Evolutionary conservation across 1,140 invertebrate species (phyloP).

Genomic region (Venturia canescens): DNA sequence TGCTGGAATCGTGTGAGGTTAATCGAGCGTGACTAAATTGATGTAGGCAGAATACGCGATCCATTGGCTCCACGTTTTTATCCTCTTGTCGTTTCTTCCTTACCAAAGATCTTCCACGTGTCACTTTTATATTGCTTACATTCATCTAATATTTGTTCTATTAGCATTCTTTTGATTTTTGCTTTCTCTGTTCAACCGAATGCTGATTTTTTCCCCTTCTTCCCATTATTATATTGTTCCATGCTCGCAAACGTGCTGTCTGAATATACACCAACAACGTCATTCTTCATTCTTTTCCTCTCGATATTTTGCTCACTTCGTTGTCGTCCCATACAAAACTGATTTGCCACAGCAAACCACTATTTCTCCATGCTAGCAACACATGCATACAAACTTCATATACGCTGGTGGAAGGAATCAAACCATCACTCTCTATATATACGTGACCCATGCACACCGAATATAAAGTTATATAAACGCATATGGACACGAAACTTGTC

Average conservation of each 20-base stretch:
- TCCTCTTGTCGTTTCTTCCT: too few relatives aligned
- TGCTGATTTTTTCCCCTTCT: too few relatives aligned
- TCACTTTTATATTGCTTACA: too few relatives aligned
- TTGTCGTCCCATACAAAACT: conserved; percentile 21
- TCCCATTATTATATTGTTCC: conserved; percentile 55
- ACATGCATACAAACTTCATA: background rate
- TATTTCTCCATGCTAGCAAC: background rate
- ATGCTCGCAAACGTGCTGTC: conserved; percentile 51
- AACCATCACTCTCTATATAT: too few relatives aligned
- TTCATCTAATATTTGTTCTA: too few relatives aligned
- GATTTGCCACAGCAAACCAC: background rate
- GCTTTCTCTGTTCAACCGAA: too few relatives aligned
- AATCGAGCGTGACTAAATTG: conserved; percentile 18
- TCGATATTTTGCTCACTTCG: conserved; percentile 33
- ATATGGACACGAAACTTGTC: background rate
- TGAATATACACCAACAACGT: conserved; percentile 51
- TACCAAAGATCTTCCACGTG: too few relatives aligned
- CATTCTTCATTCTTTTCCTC: conserved; percentile 49
- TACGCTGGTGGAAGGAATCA: too few relatives aligned
- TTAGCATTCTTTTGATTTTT: background rate
- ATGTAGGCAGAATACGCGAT: conserved; percentile 10
- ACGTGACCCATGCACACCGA: too few relatives aligned
- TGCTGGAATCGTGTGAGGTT: conserved; percentile 47
- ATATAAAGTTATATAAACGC: background rate
- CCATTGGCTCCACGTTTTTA: too few relatives aligned